Percentiles rank a stretch among this genome's conserved stretches.
Evolutionary conservation across 2,113 vertebrate genomes (phyloP).

Genomic region (Muscicapa adusta): DNA sequence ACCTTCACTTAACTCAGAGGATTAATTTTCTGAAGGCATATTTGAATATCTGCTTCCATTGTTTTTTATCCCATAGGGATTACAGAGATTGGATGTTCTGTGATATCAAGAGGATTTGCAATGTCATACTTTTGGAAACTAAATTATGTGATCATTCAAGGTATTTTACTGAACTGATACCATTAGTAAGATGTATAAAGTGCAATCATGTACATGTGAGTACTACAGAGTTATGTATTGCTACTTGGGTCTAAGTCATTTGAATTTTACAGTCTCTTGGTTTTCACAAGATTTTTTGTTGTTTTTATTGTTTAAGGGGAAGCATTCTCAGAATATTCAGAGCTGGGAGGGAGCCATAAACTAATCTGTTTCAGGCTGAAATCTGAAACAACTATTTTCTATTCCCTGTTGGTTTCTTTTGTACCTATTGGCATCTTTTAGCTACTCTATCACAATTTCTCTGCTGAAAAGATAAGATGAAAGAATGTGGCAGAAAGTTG

Average conservation of each 20-base stretch:
- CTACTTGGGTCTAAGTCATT: neutral
- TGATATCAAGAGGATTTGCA: neutral
- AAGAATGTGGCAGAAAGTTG: neutral
- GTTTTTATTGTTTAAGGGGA: neutral
- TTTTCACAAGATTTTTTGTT: neutral
- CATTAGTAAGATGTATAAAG: neutral
- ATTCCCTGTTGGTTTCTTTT: neutral
- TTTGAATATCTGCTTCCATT: neutral
- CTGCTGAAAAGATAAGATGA: neutral
- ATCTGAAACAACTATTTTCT: neutral
- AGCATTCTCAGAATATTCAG: neutral
- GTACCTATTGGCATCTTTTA: neutral
- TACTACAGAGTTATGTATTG: neutral
- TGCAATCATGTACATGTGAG: fast-evolving
- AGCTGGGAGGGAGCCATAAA: neutral
- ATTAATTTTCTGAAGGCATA: neutral
- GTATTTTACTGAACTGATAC: neutral
- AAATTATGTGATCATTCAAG: neutral
- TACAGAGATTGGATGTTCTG: neutral
- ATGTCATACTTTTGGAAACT: neutral
- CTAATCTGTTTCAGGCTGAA: neutral
- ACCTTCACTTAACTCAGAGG: neutral
- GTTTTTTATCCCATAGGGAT: neutral
- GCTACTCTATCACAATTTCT: neutral
- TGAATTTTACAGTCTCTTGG: neutral